Evolutionary conservation across 2,113 vertebrate species (phyloP), one percentile per base, ranked within the genome.

Genomic region (Clarias macrocephalus): DNA sequence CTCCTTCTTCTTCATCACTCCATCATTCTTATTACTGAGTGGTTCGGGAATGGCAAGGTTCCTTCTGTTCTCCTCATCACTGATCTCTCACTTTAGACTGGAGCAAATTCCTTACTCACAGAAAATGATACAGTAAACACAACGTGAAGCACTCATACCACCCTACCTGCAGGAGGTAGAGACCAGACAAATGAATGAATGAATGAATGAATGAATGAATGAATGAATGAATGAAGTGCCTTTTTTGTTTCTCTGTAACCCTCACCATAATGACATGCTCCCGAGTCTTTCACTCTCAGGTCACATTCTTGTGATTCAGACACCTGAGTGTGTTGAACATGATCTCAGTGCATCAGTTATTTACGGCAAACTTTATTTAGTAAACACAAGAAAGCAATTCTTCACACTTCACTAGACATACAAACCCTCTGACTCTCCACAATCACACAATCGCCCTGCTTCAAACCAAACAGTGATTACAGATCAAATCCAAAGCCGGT

Each of bases 1-100:
- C 95, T 97, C 88, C 96, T 96, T 93, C 95, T 16, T 79, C 25
- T 79, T 57, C 75, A 79, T 79, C 52, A 79, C 75, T 28, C 15
- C 16, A 19, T 79, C 75, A 28, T 57, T 52, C 48, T 79, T 52
- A 56, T 79, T 79, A 79, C 75, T 4, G 25, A 56, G 52, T 30
- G 25, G 0, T 56, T 25, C 56, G 15, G 52, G 18, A 79, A 79
- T 79, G 48, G 56, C 52, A 79, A 79, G 52, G 25, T 56, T 25
- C n/a, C 30, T 3, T 54, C 25, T 25, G 25, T 56, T 48, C 16
- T 56, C 25, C 48, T 77, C 48, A 6, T 28, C n/a, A 56, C 52
- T 56, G 75, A 18, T 9, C 52, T n/a, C 0, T 79, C 75, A 28
- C 75, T 56, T 28, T 13, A 77, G 48, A 54, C 11, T 9, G 5